phyloP scores from a whole-genome alignment of 1,140 invertebrate genomes.

The Lepidurus couesii region DNA sequence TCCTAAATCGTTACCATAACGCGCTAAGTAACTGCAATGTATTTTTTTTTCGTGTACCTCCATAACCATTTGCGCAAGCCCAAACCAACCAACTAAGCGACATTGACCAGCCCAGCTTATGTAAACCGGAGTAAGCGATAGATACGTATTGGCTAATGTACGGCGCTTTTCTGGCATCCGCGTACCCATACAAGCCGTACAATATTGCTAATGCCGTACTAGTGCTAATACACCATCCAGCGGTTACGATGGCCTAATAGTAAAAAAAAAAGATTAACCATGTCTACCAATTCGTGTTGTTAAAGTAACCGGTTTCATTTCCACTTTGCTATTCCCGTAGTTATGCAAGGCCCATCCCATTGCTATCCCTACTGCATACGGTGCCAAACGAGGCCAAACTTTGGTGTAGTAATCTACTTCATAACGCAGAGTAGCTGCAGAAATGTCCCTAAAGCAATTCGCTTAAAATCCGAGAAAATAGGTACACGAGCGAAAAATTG shows the following conservation, averaged over 20 bases:
- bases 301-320: conserved; percentile 7
- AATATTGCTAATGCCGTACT: conserved; percentile 52
- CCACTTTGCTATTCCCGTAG: not conserved
- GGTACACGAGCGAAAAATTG: not conserved
- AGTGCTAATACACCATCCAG: conserved; percentile 53
- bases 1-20: conserved; percentile 45
- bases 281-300: not conserved
- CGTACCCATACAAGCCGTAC: conserved; percentile 49
- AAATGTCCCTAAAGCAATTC: conserved; percentile 9
- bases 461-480: not conserved
- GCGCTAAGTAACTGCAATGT: not conserved
- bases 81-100: conserved; percentile 63
- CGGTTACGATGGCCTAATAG: conserved; percentile 23
- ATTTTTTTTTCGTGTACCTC: conserved; percentile 46
- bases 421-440: not conserved
- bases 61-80: conserved; percentile 68
- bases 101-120: conserved; percentile 55
- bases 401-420: conserved; percentile 9
- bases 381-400: not conserved
- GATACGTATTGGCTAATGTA: conserved; percentile 38
- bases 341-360: conserved; percentile 25
- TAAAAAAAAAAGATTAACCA: not conserved
- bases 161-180: conserved; percentile 34
- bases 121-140: conserved; percentile 56
- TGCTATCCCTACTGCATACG: conserved; percentile 24